Evolutionary conservation across 2,797 vertebrate species (phyloP), one percentile per base, ranked within the genome.

Genomic region (Alca torda): DNA sequence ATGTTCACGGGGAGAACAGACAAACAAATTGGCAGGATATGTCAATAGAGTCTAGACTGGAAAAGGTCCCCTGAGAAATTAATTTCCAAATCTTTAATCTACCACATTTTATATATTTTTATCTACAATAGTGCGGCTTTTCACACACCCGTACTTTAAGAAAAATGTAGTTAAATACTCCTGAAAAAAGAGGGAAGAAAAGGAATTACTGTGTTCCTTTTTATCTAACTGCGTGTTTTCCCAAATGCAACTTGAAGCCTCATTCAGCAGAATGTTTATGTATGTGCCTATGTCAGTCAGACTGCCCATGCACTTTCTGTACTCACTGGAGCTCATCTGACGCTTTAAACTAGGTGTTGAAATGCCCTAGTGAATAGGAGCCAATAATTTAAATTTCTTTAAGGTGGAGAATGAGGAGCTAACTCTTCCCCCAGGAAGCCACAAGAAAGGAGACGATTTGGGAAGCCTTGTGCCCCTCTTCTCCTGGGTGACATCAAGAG

Each of bases 1-100:
- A 45, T 28, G 43, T 94, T 96, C 92, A 87, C 80, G 56, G 74
- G 76, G 74, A 96, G 67, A 96, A 13, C 82, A 85, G 78, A 77
- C 84, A 95, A 93, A 93, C 89, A 92, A 81, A 96, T 81, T 88
- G 82, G 79, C 82, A 93, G 79, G 76, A 84, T 87, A 70, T 43
- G 41, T 79, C 92, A 82, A 56, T 6, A 80, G 21, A 87, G 73
- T 90, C 93, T 90, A 89, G 93, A 90, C 95, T 82, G 63, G 13
- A 76, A 93, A 69, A 78, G 15, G 76, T 89, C 91, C 53, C 72
- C 26, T 11, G 79, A 95, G 92, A 93, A 93, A 91, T 83, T 53
- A 21, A 64, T 35, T 89, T 85, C 31, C 68, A 84, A 39, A 87
- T 77, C 56, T 92, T 90, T 70, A 82, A 79, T 91, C 61, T 75